Base-by-base conservation (phyloP, 2,113 vertebrate genomes). In the Morone chrysops region DNA sequence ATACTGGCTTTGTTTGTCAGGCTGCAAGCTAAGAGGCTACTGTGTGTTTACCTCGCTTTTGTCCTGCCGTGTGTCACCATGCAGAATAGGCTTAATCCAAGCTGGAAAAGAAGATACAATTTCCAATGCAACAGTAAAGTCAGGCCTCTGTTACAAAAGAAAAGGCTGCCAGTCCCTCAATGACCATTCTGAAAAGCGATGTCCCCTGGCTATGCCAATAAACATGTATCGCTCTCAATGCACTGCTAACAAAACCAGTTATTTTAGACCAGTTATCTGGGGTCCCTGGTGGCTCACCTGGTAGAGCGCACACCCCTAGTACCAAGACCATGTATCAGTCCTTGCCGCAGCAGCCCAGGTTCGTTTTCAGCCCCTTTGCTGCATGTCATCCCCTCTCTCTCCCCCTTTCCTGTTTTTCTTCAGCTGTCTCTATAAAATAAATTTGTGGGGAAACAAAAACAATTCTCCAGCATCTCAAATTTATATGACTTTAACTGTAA, bases 1-100 rank as follows among this genome's bases (percentile, higher is more conserved):
- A 90, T 92, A 89, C 11, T 4, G 69, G 9, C 51, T 85, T 13
- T 90, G 87, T 89, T 92, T 89, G 90, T 93, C 90, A 86, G 89
- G 61, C 85, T 9, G 48, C 78, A 25, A 63, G 76, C 81, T 20
- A 48, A 8, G 68, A 86, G 62, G 82, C 89, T 90, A 90, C 90
- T 72, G 90, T 87, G 80, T 83, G 65, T 80, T 89, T 70, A 82
- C 80, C 50, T 69, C n/a, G n/a, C 80, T 57, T 79, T 79, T 43
- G 78, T 88, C 85, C 87, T 82, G 82, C n/a, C 73, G 22, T 71
- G 68, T 53, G 80, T 84, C 81, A 71, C 53, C 8, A 16, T 38
- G n/a, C 17, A n/a, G 45, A 62, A 65, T n/a, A 4, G 11, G 7
- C 16, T 8, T 54, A 38, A 72, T 75, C 41, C 17, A 9, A 51